Evolutionary conservation across 2,888 invertebrate species (phyloP).

Genomic region (Epicampocera succincta): DNA sequence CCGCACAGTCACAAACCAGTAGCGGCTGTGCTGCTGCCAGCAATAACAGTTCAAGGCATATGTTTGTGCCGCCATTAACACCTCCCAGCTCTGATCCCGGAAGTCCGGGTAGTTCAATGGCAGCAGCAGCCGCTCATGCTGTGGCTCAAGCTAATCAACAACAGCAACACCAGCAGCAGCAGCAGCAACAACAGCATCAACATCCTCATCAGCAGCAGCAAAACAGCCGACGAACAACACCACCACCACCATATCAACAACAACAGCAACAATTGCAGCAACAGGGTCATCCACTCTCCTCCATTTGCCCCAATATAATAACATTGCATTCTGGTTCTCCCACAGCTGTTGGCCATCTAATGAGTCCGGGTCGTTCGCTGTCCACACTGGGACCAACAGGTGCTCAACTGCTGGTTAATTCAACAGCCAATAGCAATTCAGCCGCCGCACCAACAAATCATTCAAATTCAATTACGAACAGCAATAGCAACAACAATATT

Average conservation of each 20-base stretch:
- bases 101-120: constrained; percentile 88
- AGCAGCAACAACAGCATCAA: constrained; percentile 76
- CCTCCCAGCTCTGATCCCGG: constrained; percentile 95
- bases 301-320: constrained; percentile 77
- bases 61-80: constrained; percentile 92
- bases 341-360: constrained; percentile 66
- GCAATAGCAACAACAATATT: constrained; percentile 25
- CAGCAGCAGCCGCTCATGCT: constrained; percentile 83
- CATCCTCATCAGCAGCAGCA: constrained; percentile 77
- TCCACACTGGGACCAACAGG: constrained; percentile 72
- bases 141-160: constrained; percentile 74
- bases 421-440: constrained; percentile 54
- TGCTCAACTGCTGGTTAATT: constrained; percentile 60
- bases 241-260: constrained; percentile 77
- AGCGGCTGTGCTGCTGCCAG: constrained; percentile 26
- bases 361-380: constrained; percentile 74
- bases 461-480: constrained; percentile 41
- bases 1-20: constrained; percentile 62
- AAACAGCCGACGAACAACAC: constrained; percentile 75
- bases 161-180: constrained; percentile 82
- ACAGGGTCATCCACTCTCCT: constrained; percentile 76
- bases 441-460: constrained; percentile 43
- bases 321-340: constrained; percentile 72
- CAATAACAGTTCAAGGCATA: constrained; percentile 80
- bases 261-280: constrained; percentile 70